A percentile compares a stretch with the other conserved stretches of the same genome.
Evolutionary conservation across 2,797 vertebrate species (phyloP).

Genomic region (Acanthurus tractus): DNA sequence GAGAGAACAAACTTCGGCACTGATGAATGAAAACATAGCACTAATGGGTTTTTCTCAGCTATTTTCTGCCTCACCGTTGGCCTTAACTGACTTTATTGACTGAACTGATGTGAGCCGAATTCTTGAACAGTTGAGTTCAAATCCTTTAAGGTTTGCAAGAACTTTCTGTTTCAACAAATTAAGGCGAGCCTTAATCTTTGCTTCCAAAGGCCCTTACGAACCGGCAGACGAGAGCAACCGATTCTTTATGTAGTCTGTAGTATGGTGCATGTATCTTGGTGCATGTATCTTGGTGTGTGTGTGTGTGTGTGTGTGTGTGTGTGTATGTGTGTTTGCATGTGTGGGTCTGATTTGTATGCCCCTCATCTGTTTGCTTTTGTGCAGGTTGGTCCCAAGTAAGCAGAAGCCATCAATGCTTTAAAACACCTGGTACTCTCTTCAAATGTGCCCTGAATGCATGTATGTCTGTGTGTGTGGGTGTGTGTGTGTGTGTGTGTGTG

Average conservation of each 20-base stretch:
- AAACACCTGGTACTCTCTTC: neutral
- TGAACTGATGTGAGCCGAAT: conserved; percentile 58
- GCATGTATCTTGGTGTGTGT: neutral
- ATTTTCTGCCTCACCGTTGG: conserved; percentile 31
- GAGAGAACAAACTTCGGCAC: conserved; percentile 31
- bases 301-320: neutral
- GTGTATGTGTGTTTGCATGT: neutral
- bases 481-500: neutral
- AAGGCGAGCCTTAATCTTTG: conserved; percentile 27
- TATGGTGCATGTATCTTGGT: neutral
- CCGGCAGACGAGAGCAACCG: neutral
- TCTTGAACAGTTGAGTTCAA: conserved; percentile 50
- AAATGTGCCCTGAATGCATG: conserved; percentile 27
- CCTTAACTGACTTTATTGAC: conserved; percentile 62
- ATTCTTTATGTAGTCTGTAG: conserved; percentile 4
- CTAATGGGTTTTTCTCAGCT: conserved; percentile 34
- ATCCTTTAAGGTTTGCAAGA: conserved; percentile 28
- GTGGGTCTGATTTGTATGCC: conserved; percentile 10
- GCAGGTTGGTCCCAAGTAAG: conserved; percentile 23
- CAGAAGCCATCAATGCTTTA: conserved; percentile 29
- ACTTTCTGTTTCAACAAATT: conserved; percentile 32
- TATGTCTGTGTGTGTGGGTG: conserved; percentile 11
- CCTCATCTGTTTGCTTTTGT: neutral
- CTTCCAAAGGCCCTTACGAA: conserved; percentile 22
- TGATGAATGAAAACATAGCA: conserved; percentile 33